phyloP scores from a whole-genome alignment of 1,140 invertebrate genomes.

The Plectrocnemia conspersa region DNA sequence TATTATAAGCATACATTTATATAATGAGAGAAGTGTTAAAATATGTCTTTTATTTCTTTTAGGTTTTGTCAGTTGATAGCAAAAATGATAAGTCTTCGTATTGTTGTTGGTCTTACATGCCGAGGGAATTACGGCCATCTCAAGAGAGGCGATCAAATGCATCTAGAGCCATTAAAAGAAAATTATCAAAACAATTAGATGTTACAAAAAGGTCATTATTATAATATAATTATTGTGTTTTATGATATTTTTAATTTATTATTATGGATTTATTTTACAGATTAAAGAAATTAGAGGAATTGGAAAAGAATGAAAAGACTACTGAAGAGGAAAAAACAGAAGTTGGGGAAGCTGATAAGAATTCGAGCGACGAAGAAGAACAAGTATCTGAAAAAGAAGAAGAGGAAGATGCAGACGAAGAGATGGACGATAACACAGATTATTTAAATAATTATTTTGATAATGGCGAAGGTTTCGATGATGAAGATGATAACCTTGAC shows the following conservation, averaged over 20 bases:
- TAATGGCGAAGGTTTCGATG: constrained; percentile 80
- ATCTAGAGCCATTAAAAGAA: constrained; percentile 37
- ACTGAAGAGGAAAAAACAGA: constrained; percentile 41
- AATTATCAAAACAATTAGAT: constrained; percentile 42
- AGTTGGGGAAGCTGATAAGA: constrained; percentile 44
- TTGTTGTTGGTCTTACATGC: constrained; percentile 46
- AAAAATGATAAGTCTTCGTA: constrained; percentile 43
- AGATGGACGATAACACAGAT: constrained; percentile 51
- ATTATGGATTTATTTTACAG: constrained; percentile 35
- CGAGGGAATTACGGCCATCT: constrained; percentile 44
- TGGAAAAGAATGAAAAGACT: constrained; percentile 43
- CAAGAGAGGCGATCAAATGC: constrained; percentile 11
- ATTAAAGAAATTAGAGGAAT: constrained; percentile 47
- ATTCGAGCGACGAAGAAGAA: constrained; percentile 48
- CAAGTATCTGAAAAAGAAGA: constrained; percentile 46
- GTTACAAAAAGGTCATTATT: constrained; percentile 36
- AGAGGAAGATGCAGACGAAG: constrained; percentile 49
- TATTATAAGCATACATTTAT: background rate
- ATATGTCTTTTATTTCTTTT: background rate
- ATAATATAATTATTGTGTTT: background rate
- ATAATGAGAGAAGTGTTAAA: background rate
- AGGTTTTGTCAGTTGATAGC: constrained; percentile 43
- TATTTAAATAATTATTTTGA: constrained; percentile 82
- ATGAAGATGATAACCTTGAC: constrained; percentile 81
- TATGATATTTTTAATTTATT: background rate